A percentile compares a stretch with the other conserved stretches of the same genome.
phyloP scores from a whole-genome alignment of 2,797 vertebrate species.

The Poeciliopsis turneri region DNA sequence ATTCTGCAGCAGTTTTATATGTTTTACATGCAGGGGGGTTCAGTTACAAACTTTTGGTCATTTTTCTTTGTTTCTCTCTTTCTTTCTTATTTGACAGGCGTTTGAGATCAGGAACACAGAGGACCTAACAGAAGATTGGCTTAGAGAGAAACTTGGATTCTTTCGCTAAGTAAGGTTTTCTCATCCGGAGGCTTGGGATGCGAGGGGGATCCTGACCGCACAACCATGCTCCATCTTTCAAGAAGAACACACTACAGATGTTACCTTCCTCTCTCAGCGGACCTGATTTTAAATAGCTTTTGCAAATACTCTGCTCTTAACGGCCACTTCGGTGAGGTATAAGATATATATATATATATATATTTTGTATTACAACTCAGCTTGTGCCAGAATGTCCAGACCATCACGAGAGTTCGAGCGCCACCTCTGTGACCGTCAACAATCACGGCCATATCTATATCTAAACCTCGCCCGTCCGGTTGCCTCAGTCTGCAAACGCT shows the following conservation, averaged over 20 bases:
- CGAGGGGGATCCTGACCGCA: slow-evolving; percentile 58
- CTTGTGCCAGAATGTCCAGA: slow-evolving; percentile 6
- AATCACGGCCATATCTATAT: slow-evolving; percentile 2
- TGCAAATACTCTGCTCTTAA: slow-evolving; percentile 9
- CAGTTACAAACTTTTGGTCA: not conserved
- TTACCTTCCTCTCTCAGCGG: slow-evolving; percentile 57
- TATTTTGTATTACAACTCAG: not conserved
- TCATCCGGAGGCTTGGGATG: slow-evolving; percentile 19
- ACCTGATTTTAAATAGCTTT: slow-evolving; percentile 59
- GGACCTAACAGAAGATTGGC: slow-evolving; percentile 87
- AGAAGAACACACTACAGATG: slow-evolving; percentile 56
- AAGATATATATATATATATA: not conserved
- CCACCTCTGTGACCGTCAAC: slow-evolving; percentile 23
- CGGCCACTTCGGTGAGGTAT: slow-evolving; percentile 25
- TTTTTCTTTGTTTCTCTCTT: no score
- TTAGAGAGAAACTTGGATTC: slow-evolving; percentile 82
- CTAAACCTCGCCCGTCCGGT: slow-evolving; percentile 20
- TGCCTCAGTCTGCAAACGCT: slow-evolving; percentile 35
- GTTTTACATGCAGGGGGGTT: not conserved
- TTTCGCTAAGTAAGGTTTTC: slow-evolving; percentile 76
- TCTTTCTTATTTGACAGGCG: slow-evolving; percentile 66
- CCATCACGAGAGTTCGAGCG: slow-evolving; percentile 13
- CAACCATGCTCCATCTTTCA: slow-evolving; percentile 52
- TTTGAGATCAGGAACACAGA: slow-evolving; percentile 87
- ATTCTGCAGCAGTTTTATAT: not conserved